Percentiles rank a stretch among this genome's conserved stretches.
Conservation (phyloP, 2,113 vertebrate species). For the Tragelaphus scriptus region DNA sequence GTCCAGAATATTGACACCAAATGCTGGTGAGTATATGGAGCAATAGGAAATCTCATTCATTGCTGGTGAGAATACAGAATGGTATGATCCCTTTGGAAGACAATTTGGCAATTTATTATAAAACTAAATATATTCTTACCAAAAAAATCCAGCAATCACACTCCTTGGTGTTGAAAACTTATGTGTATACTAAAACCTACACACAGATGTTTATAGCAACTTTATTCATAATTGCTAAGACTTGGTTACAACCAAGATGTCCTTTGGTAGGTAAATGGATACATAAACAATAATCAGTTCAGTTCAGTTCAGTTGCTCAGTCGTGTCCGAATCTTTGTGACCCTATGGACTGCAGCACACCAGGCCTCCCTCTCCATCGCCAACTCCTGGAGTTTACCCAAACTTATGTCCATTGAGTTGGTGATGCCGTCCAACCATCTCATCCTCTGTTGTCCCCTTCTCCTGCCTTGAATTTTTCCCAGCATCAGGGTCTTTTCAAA, state of each 20-base stretch:
- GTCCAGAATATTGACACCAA: not conserved
- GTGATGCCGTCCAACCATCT: not conserved
- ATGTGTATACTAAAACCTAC: not conserved
- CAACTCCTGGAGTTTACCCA: not conserved
- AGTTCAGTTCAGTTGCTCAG: not conserved
- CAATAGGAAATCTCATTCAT: not conserved
- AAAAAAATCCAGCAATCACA: not conserved
- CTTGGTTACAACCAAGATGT: not conserved
- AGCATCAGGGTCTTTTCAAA: not conserved
- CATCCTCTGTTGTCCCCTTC: not conserved
- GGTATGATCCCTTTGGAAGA: not conserved
- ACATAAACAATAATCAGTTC: not conserved
- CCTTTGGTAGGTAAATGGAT: not conserved
- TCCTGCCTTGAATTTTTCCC: not conserved
- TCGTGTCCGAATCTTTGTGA: fast-evolving
- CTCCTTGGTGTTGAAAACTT: not conserved
- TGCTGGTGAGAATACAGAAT: not conserved
- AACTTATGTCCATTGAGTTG: not conserved
- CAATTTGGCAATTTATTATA: not conserved
- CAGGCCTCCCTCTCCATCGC: not conserved
- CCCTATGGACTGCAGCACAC: not conserved
- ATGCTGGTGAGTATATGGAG: not conserved
- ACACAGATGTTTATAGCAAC: not conserved
- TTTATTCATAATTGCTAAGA: not conserved
- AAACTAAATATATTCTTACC: not conserved